phyloP scores from a whole-genome alignment of 2,113 vertebrate genomes.

The Corythornis vintsioides region DNA sequence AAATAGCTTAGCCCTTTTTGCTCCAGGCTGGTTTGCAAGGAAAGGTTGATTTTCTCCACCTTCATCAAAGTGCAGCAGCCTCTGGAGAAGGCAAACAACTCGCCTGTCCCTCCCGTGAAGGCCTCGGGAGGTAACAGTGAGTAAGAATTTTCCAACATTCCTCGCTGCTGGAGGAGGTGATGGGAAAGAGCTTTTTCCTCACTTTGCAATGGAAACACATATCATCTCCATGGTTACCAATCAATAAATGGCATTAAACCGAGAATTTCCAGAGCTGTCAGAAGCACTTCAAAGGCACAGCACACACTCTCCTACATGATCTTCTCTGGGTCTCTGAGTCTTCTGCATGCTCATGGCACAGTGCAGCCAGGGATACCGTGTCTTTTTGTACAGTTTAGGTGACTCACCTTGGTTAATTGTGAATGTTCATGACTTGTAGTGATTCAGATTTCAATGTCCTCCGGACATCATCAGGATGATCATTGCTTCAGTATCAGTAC shows the following conservation, averaged over 20 bases:
- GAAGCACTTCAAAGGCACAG: background rate
- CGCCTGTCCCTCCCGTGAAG: accelerated
- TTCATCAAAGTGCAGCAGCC: background rate
- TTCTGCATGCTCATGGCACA: accelerated
- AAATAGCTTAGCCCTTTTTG: constrained; percentile 9
- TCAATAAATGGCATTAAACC: constrained; percentile 3
- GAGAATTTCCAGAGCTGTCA: background rate
- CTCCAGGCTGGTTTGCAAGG: constrained; percentile 36
- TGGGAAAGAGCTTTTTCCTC: background rate
- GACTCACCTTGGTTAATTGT: background rate
- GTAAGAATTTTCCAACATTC: background rate
- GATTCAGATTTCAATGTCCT: background rate
- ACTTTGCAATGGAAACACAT: background rate
- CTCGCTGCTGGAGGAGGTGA: background rate
- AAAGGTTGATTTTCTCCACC: constrained; percentile 21
- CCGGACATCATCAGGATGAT: background rate
- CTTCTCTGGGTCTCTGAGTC: background rate
- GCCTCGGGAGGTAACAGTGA: background rate
- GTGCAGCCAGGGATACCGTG: accelerated
- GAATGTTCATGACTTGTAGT: background rate
- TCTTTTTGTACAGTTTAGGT: background rate
- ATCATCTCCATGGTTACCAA: background rate
- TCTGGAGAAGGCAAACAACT: background rate
- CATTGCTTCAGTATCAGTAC: background rate
- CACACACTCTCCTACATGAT: background rate